phyloP scores from a whole-genome alignment of 1,140 invertebrate genomes.

The Lineus longissimus region DNA sequence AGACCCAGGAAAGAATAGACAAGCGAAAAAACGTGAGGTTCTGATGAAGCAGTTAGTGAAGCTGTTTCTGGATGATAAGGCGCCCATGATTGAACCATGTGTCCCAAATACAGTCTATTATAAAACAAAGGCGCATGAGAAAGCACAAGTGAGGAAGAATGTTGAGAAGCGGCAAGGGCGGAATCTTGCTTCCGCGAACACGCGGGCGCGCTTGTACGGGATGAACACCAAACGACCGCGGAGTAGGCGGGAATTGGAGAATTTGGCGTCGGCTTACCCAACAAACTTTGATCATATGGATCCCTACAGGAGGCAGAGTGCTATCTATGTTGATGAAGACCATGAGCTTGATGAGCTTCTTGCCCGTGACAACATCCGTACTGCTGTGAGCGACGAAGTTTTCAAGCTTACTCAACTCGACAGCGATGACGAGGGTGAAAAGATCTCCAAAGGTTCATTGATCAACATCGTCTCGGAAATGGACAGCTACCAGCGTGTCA shows the following conservation, averaged over 20 bases:
- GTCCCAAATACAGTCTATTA: neutral
- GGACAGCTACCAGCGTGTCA: neutral
- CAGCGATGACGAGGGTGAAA: neutral
- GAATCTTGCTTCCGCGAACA: neutral
- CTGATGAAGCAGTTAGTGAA: conserved; percentile 1
- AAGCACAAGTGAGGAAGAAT: neutral
- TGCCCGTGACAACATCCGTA: too few relatives aligned
- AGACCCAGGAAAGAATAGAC: neutral
- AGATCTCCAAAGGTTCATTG: neutral
- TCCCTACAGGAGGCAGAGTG: too few relatives aligned
- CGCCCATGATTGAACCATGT: neutral
- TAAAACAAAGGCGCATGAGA: neutral
- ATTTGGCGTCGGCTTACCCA: neutral
- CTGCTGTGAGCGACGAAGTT: neutral
- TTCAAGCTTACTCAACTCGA: neutral
- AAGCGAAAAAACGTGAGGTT: neutral
- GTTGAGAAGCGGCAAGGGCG: neutral
- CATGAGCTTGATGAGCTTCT: too few relatives aligned
- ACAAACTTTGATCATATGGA: neutral
- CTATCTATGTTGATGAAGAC: too few relatives aligned
- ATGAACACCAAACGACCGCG: neutral
- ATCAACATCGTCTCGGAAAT: neutral
- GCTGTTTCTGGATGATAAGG: neutral
- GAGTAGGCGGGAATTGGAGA: conserved; percentile 1
- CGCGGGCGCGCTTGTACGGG: neutral